Conservation (phyloP, 2,113 vertebrate species). For the Ptychochromis oligacanthus region DNA sequence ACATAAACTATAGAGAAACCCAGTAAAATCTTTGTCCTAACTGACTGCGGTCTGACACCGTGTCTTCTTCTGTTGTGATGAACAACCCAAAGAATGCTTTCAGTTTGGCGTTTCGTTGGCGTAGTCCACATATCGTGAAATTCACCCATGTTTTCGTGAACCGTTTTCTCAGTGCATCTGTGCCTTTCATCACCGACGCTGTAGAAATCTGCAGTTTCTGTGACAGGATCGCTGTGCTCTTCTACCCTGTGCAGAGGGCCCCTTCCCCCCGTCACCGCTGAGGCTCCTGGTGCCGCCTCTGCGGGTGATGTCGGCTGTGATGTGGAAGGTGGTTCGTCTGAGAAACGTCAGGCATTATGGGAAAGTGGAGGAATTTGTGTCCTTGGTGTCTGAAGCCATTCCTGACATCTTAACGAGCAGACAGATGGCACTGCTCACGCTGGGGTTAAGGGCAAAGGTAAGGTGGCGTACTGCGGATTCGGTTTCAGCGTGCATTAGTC, state of each 20-base stretch:
- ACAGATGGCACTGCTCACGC: constrained; percentile 78
- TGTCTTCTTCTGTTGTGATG: background rate
- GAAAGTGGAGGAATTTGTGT: constrained; percentile 80
- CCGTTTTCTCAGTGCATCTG: background rate
- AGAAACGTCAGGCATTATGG: constrained; percentile 74
- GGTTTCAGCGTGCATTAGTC: background rate
- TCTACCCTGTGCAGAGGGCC: constrained; percentile 32
- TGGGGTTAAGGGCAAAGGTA: constrained; percentile 84
- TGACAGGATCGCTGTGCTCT: background rate
- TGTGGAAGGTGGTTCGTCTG: constrained; percentile 76
- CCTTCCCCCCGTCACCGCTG: constrained; percentile 59
- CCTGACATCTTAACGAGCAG: constrained; percentile 78
- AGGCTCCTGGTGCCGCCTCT: constrained; percentile 71
- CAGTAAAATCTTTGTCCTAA: background rate
- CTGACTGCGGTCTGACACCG: background rate
- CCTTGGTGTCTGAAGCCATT: constrained; percentile 68
- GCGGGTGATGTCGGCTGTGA: constrained; percentile 75
- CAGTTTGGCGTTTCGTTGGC: background rate
- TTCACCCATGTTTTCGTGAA: background rate
- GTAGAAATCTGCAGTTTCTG: background rate
- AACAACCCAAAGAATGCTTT: background rate
- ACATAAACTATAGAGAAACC: background rate
- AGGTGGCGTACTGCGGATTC: background rate
- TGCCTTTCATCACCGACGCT: background rate
- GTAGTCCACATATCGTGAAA: too few relatives aligned